Base-by-base conservation (phyloP, 2,113 vertebrate species). In the Hemiprocne comata region DNA sequence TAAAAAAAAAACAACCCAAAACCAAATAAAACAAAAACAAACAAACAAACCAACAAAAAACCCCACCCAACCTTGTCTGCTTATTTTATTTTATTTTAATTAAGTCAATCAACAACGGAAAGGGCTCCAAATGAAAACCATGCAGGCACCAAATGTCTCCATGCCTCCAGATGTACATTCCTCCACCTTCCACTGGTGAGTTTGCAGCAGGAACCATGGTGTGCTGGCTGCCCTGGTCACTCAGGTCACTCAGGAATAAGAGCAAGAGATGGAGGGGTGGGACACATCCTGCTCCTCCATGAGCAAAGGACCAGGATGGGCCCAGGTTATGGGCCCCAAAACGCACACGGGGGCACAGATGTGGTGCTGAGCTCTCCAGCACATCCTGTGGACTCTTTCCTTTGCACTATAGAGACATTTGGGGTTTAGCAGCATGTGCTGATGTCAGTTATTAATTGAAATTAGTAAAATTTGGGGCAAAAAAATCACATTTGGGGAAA, bases 61-160 rank as follows among this genome's bases (percentile, higher is more conserved):
- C n/a, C n/a, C n/a, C n/a, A 1, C 18, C 46, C 60, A 62, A 72
- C 46, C 44, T 55, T 67, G 17, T 69, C 42, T 87, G 36, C 46
- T 44, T 55, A 5, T 50, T 24, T 8, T 2, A 82, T 62, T 53
- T 0, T 1, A 36, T 34, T 95, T 94, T 87, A 89, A 93, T 96
- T 89, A 89, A 96, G 73, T 87, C 87, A 89, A 71, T 89, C 81
- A 73, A 53, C 85, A 91, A 73, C 4, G 1, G 81, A 91, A 92
- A 90, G 82, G 78, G 71, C 78, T 87, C 75, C 54, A 94, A 87
- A 93, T 87, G 62, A 92, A 94, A 95, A 90, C 85, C 93, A 90
- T 90, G 18, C 62, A 33, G 44, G 61, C 74, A 85, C 57, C 65
- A 38, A 94, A 70, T 0, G 0, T 42, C 74, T 72, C 54, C 2